Base-by-base conservation (phyloP, 2,113 vertebrate genomes). In the Charadrius vociferus region DNA sequence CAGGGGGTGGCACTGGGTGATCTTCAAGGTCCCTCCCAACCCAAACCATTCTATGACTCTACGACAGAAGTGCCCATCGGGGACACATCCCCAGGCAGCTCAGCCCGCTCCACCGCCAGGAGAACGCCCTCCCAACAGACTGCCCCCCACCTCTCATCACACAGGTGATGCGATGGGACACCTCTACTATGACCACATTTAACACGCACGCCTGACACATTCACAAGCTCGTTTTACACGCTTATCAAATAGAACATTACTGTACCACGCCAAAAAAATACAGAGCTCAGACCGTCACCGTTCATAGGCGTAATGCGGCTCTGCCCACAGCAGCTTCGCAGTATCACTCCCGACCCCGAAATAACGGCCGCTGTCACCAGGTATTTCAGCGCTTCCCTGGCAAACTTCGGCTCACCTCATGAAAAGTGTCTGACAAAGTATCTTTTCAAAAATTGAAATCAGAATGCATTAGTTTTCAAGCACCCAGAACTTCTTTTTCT, bases 281-380 rank as follows among this genome's bases (percentile, higher is more conserved):
- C 21, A 89, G 72, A 59, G 72, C 45, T 7, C 3, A 9, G 29
- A 15, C 12, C 2, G 18, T 23, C 82, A 39, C 50, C 49, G 1
- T 10, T 12, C 12, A 12, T 3, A 22, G 13, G 9, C 3, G 3
- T 11, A 6, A 4, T 12, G 39, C 6, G n/a, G 3, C 29, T 16
- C 53, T 30, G 32, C 14, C 4, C 4, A n/a, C 81, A 27, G 84
- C 59, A 32, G 58, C 14, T 52, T 10, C 77, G 1, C 81, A 13
- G 52, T 0, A 14, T 3, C 3, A 9, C 74, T 73, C 47, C 27
- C 10, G 73, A 23, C 26, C 75, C 59, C 10, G 14, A 29, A 24
- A 7, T 2, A 29, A 20, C 2, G 3, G 5, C 10, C 49, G 1
- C 2, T 7, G 22, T 4, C 79, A 30, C 5, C 45, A 0, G 0